These are phyloP conservation scores for Parelbella ahira DNA, from an alignment of 2,888 invertebrate species.

Conservation along the genomic window DNA sequence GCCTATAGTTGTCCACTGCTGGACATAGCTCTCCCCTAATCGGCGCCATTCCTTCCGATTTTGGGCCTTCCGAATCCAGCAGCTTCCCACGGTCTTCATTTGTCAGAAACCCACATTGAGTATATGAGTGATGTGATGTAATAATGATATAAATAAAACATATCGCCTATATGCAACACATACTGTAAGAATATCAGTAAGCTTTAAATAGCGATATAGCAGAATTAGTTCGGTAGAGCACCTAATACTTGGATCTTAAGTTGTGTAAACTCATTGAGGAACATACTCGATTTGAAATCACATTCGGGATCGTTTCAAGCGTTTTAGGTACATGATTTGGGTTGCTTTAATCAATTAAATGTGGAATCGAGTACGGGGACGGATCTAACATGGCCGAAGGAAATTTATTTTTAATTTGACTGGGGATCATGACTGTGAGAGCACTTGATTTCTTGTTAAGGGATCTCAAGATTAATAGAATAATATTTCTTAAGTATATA, in stretches of 20 bases:
- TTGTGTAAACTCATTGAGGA: slow-evolving; percentile 3
- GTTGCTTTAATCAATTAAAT: slow-evolving; percentile 22
- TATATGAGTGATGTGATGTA: too few relatives aligned
- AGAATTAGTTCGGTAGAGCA: too few relatives aligned
- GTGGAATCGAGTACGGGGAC: slow-evolving; percentile 20
- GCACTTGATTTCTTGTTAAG: slow-evolving; percentile 7
- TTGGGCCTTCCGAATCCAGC: too few relatives aligned
- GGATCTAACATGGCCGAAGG: slow-evolving; percentile 6
- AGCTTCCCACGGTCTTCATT: too few relatives aligned
- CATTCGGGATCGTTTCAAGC: slow-evolving; percentile 15
- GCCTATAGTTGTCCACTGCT: too few relatives aligned
- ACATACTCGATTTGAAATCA: slow-evolving; percentile 18
- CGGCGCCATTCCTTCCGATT: too few relatives aligned
- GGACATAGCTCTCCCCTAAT: too few relatives aligned
- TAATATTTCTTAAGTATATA: slow-evolving; percentile 7
- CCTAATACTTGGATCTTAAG: background rate
- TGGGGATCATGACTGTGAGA: slow-evolving; percentile 5
- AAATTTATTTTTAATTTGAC: slow-evolving; percentile 19
- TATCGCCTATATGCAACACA: too few relatives aligned
- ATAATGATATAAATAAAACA: too few relatives aligned
- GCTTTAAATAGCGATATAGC: too few relatives aligned
- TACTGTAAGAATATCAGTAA: too few relatives aligned
- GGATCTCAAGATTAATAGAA: slow-evolving; percentile 10
- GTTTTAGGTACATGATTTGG: slow-evolving; percentile 22
- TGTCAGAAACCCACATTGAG: too few relatives aligned